Conservation (phyloP, 2,797 vertebrate species). For the Arnoldichthys spilopterus region DNA sequence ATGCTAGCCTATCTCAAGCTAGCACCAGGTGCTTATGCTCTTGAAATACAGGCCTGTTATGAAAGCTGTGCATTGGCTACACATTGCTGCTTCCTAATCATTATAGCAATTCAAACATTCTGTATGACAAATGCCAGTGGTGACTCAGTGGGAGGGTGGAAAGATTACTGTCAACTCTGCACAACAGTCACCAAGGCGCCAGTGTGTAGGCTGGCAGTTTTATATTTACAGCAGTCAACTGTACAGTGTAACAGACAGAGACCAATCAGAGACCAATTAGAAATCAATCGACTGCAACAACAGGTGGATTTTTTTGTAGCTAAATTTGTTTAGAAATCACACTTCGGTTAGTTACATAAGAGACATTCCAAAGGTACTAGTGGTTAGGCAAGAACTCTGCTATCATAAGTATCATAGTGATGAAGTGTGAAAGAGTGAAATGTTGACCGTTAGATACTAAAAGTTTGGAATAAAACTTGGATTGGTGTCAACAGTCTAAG, state of each 20-base stretch:
- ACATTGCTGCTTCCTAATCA: conserved; percentile 18
- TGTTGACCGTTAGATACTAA: not conserved
- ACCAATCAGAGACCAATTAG: too few species aligned
- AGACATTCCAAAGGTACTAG: not conserved
- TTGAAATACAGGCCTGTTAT: not conserved
- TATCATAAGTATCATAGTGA: not conserved
- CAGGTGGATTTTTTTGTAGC: conserved; percentile 3
- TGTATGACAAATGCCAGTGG: conserved; percentile 43
- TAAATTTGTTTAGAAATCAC: conserved; percentile 16
- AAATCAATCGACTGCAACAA: conserved; percentile 22
- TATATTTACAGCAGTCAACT: conserved; percentile 25
- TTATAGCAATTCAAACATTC: conserved; percentile 20
- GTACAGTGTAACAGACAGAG: conserved; percentile 5
- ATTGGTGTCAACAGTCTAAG: not conserved
- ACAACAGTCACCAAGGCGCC: conserved; percentile 29
- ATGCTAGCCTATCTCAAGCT: not conserved
- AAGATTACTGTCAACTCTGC: conserved; percentile 25
- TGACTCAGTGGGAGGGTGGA: conserved; percentile 49
- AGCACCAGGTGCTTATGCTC: not conserved
- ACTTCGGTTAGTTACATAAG: conserved; percentile 28
- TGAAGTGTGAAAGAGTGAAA: not conserved
- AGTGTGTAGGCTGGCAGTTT: conserved; percentile 31
- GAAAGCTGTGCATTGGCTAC: not conserved
- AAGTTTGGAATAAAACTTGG: not conserved
- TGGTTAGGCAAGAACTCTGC: not conserved